phyloP scores from a whole-genome alignment of 1,140 invertebrate species.

The Brachionus sp. region DNA sequence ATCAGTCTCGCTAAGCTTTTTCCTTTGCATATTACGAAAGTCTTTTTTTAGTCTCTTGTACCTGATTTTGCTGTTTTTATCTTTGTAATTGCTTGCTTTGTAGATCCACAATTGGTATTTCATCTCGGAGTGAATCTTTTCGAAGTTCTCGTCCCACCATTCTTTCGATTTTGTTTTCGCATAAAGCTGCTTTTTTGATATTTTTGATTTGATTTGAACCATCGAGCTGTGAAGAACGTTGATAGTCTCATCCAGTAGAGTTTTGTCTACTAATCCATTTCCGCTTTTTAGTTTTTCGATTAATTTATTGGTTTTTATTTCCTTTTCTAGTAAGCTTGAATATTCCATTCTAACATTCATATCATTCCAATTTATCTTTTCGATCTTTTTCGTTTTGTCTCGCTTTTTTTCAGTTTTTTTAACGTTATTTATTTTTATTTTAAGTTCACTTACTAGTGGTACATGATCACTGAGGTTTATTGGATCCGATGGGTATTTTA shows the following conservation, averaged over 20 bases:
- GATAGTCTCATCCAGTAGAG: neutral
- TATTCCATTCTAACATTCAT: neutral
- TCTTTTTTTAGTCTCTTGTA: slow-evolving; percentile 41
- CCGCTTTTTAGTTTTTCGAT: neutral
- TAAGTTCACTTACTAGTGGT: neutral
- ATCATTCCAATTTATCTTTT: slow-evolving; percentile 28
- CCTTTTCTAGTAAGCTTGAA: neutral
- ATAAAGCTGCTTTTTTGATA: neutral
- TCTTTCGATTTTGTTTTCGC: slow-evolving; percentile 2
- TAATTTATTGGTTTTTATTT: neutral
- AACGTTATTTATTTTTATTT: neutral
- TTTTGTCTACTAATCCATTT: neutral
- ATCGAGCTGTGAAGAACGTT: neutral
- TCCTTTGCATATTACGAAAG: slow-evolving; percentile 25
- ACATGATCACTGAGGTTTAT: slow-evolving; percentile 3
- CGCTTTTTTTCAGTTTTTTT: neutral
- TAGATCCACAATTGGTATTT: slow-evolving; percentile 31
- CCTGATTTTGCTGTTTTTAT: neutral
- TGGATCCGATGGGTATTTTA: neutral
- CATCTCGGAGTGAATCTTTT: slow-evolving; percentile 12
- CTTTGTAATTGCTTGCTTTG: neutral
- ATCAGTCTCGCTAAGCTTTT: neutral
- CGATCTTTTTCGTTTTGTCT: neutral
- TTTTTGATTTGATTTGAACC: neutral
- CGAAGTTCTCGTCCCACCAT: slow-evolving; percentile 8